These are phyloP conservation scores for Shargacucullia verbasci DNA, from an alignment of 2,888 invertebrate genomes.

Conservation along the genomic window DNA sequence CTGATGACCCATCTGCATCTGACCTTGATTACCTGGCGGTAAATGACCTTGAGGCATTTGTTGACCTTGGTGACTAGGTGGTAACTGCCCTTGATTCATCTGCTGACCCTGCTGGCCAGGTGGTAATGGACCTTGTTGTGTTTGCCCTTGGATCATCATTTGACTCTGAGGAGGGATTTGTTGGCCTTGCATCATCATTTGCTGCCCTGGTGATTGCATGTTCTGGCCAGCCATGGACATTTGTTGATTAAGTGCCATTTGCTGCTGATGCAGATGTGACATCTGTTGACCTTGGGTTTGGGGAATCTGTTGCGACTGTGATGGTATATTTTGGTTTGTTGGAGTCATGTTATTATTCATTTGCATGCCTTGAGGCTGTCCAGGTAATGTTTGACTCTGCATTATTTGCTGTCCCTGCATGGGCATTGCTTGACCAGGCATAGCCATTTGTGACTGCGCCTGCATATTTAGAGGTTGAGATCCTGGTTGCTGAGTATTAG, in stretches of 20 bases:
- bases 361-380: constrained; percentile 58
- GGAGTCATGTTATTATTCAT: constrained; percentile 67
- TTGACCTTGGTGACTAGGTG: constrained; percentile 55
- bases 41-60: constrained; percentile 55
- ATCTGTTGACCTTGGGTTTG: constrained; percentile 63
- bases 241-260: constrained; percentile 61
- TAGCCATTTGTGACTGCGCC: constrained; percentile 64
- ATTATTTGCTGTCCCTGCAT: constrained; percentile 61
- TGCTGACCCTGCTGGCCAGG: constrained; percentile 42
- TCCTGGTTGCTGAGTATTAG: constrained; percentile 65
- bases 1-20: constrained; percentile 55
- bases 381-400: constrained; percentile 43
- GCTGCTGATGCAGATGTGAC: constrained; percentile 52
- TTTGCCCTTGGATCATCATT: constrained; percentile 66
- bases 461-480: constrained; percentile 69
- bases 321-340: constrained; percentile 62
- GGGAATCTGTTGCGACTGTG: constrained; percentile 63
- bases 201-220: constrained; percentile 62
- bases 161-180: constrained; percentile 64
- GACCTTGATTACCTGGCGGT: constrained; percentile 48
- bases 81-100: constrained; percentile 53
- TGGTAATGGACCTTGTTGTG: constrained; percentile 59
- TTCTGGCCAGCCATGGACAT: constrained; percentile 66
- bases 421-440: constrained; percentile 70
- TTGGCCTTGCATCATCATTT: constrained; percentile 72